These are phyloP conservation scores for Aporophyla nigra DNA, from an alignment of 2,888 invertebrate species.

Conservation along the genomic window DNA sequence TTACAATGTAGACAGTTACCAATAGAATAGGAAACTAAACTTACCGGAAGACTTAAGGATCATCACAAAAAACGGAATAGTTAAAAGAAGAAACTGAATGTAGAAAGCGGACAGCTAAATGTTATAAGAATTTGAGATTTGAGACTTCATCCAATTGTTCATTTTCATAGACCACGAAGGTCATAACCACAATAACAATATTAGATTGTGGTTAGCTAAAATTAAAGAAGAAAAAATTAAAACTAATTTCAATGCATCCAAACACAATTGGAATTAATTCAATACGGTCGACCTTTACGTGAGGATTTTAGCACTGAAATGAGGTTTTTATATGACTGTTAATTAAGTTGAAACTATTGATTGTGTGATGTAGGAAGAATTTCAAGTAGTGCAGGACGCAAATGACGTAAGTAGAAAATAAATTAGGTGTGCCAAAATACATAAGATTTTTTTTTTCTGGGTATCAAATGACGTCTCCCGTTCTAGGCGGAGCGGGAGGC, in stretches of 20 bases:
- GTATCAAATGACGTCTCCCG: no score
- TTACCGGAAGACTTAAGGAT: background rate
- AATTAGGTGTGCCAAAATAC: background rate
- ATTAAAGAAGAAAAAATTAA: background rate
- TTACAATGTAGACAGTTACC: background rate
- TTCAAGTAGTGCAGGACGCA: slow-evolving; percentile 1
- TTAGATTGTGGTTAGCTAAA: background rate
- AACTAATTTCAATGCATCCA: slow-evolving; percentile 26
- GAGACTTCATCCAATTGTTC: background rate
- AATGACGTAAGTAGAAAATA: background rate
- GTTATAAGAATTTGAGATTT: no score
- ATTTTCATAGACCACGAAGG: background rate
- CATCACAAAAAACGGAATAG: background rate
- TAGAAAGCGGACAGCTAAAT: background rate
- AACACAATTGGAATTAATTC: slow-evolving; percentile 46
- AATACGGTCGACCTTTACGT: slow-evolving; percentile 42
- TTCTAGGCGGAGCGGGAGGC: no score
- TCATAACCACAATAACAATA: background rate
- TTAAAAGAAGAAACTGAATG: background rate
- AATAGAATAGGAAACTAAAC: background rate
- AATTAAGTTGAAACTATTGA: slow-evolving; percentile 8
- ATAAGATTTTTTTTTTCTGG: background rate
- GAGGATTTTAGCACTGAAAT: slow-evolving; percentile 40
- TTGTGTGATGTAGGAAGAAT: slow-evolving; percentile 21
- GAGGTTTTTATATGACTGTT: slow-evolving; percentile 37